These are phyloP conservation scores for Leptopilina drosophilae DNA, from an alignment of 2,888 invertebrate species.

Conservation along the genomic window DNA sequence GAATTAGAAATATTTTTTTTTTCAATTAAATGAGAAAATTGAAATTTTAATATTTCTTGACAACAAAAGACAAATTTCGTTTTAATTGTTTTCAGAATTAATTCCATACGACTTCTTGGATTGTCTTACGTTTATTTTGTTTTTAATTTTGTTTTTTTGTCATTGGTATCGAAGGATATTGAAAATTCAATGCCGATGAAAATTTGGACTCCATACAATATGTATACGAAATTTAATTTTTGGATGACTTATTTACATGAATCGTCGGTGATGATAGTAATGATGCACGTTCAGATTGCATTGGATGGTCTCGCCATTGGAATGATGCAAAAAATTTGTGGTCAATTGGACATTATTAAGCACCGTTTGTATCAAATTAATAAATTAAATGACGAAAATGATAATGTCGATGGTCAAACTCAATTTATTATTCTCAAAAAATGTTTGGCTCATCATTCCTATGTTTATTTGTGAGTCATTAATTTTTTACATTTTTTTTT, in stretches of 20 bases:
- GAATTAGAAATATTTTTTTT: too few species aligned
- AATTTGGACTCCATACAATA: neutral
- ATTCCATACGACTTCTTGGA: neutral
- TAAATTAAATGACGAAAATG: neutral
- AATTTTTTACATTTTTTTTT: too few species aligned
- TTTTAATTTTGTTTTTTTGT: neutral
- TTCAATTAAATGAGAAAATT: too few species aligned
- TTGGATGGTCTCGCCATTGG: neutral
- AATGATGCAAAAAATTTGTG: slow-evolving; percentile 15
- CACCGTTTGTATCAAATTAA: neutral
- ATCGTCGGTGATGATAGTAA: neutral
- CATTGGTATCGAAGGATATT: neutral
- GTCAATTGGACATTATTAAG: neutral
- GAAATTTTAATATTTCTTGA: neutral
- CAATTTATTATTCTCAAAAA: slow-evolving; percentile 1
- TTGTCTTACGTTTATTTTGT: neutral
- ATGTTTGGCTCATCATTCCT: neutral
- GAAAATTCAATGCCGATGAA: neutral
- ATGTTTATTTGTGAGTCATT: neutral
- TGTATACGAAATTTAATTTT: neutral
- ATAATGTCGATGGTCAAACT: too few species aligned
- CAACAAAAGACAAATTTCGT: neutral
- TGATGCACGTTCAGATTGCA: too few species aligned
- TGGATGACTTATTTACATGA: neutral
- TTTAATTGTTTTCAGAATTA: neutral